phyloP scores from a whole-genome alignment of 1,140 invertebrate genomes.

The Drosophila rhopaloa region DNA sequence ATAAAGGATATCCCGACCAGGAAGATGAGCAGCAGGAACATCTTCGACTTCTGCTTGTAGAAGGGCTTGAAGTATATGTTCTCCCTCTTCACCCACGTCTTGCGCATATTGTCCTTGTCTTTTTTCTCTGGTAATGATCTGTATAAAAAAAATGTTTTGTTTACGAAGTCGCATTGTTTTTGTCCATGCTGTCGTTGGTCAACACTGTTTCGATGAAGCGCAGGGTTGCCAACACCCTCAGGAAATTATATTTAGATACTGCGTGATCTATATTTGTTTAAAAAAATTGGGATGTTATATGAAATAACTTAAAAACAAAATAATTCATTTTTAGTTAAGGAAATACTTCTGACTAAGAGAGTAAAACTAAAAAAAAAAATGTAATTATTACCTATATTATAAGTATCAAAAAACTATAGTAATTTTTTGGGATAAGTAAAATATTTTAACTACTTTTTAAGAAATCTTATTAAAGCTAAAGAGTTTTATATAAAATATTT shows the following conservation, averaged over 20 bases:
- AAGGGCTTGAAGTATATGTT: conserved; percentile 84
- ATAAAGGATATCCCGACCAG: conserved; percentile 80
- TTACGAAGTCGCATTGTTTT: conserved; percentile 49
- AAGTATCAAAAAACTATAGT: too few species aligned
- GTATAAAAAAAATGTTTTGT: conserved; percentile 46
- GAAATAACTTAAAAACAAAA: too few species aligned
- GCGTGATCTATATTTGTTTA: background rate
- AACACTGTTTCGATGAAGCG: conserved; percentile 1
- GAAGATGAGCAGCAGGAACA: conserved; percentile 76
- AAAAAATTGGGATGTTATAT: background rate
- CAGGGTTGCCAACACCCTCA: background rate
- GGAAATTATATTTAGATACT: background rate
- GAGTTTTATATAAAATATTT: too few species aligned
- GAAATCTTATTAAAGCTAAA: too few species aligned
- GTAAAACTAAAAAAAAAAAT: too few species aligned
- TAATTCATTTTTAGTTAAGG: too few species aligned
- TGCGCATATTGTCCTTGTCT: conserved; percentile 64
- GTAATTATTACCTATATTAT: too few species aligned
- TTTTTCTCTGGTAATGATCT: conserved; percentile 9
- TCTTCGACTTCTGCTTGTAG: conserved; percentile 83
- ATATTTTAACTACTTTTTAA: too few species aligned
- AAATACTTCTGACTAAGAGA: too few species aligned
- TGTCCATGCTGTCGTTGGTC: conserved; percentile 5
- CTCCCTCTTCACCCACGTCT: conserved; percentile 83
- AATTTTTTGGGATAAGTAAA: too few species aligned